Base-by-base conservation (phyloP, 1,140 invertebrate genomes). In the Platorchestia sp. region DNA sequence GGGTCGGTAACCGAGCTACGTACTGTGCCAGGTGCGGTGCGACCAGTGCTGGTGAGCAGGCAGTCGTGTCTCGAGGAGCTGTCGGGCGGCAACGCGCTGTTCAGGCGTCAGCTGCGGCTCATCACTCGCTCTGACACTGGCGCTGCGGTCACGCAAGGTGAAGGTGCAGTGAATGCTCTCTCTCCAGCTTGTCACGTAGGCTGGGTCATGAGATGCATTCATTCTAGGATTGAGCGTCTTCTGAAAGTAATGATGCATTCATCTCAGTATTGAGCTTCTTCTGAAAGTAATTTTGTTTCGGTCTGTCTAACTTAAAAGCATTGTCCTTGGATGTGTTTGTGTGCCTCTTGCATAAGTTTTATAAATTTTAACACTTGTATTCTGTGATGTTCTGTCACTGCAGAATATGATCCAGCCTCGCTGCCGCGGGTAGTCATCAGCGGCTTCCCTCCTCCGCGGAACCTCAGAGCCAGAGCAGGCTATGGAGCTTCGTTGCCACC, bases 41-140 rank as follows among this genome's bases (percentile, higher is more conserved):
- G 91, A 10, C 91, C 91, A 5, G 91, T 93, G 91, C 16, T 93
- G 40, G 91, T 93, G 91, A 93, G 91, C 45, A 6, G 91, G 3
- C 43, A 41, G 91, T 93, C 91, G 43, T 93, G 43, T 40, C 91
- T 45, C 5, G 44, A 93, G 45, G 91, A 93, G 45, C 45, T 93
- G 91, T 93, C 91, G 45, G 91, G 91, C 10, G 91, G 43, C 91
- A 93, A 93, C 91, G 91, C 91, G 43, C 91, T 93, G 5, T 93
- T 93, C 91, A 45, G 91, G 45, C 27, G 43, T 36, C 91, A 47
- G 22, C 45, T 93, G 45, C 91, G 91, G 19, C 91, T 45, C 91
- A 93, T 93, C 91, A 47, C 45, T 7, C 91, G 91, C 91, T 45
- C 91, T 44, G 43, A 45, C 7, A 93, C 91, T 45, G 91, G 91